Evolutionary conservation across 1,140 invertebrate species (phyloP).

Genomic region (Teleopsis dalmanni): DNA sequence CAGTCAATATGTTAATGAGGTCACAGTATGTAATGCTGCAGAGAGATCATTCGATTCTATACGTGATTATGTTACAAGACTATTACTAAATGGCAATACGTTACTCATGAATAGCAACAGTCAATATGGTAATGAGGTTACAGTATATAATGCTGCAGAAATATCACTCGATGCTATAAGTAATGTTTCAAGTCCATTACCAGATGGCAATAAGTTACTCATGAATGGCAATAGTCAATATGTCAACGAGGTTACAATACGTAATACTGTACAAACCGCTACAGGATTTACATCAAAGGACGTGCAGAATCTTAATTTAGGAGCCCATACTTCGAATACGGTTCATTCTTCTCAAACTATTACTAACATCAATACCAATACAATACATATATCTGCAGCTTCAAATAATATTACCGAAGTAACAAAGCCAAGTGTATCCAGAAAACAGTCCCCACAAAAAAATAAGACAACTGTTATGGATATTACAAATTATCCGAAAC

Average conservation of each 20-base stretch:
- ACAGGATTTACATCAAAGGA: slow-evolving; percentile 30
- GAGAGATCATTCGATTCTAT: slow-evolving; percentile 20
- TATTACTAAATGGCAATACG: slow-evolving; percentile 19
- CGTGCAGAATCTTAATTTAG: slow-evolving; percentile 18
- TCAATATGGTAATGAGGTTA: too few relatives aligned
- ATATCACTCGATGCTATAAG: too few relatives aligned
- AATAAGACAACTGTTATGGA: slow-evolving; percentile 48
- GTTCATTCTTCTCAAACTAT: too few relatives aligned
- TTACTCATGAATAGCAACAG: too few relatives aligned
- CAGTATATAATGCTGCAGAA: slow-evolving; percentile 26
- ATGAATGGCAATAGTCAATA: too few relatives aligned
- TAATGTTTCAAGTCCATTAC: slow-evolving; percentile 27
- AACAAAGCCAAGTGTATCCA: slow-evolving; percentile 14
- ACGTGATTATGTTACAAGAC: slow-evolving; percentile 10
- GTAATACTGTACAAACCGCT: slow-evolving; percentile 8
- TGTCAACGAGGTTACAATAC: too few relatives aligned
- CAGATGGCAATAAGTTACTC: too few relatives aligned
- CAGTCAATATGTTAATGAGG: slow-evolving; percentile 17
- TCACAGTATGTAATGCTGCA: slow-evolving; percentile 17
- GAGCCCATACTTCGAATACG: too few relatives aligned
- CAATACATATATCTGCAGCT: neutral
- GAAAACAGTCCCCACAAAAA: slow-evolving; percentile 46
- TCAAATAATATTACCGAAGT: slow-evolving; percentile 6
- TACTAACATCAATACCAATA: neutral
- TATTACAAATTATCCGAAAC: slow-evolving; percentile 85